Evolutionary conservation across 2,113 vertebrate species (phyloP).

Genomic region (Microcebus tavaratra): DNA sequence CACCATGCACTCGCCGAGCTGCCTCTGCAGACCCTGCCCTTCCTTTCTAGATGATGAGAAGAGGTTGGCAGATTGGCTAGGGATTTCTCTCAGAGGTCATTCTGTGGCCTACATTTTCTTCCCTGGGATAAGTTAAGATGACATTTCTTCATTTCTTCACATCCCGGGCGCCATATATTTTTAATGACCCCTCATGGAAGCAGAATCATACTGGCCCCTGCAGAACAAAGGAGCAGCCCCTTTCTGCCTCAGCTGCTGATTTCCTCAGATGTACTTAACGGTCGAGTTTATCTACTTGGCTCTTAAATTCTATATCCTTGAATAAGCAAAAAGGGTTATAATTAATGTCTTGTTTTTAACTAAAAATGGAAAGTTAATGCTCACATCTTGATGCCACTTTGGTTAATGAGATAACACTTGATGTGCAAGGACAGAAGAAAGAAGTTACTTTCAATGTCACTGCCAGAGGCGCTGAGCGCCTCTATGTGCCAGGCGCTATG

Average conservation of each 20-base stretch:
- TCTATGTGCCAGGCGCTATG: background rate
- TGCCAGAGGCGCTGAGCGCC: background rate
- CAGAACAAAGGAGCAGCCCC: background rate
- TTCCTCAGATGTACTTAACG: background rate
- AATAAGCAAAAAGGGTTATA: background rate
- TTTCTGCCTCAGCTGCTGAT: background rate
- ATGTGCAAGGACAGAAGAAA: background rate
- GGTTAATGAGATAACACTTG: background rate
- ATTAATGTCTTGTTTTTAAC: background rate
- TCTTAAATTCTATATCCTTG: background rate
- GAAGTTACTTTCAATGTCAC: background rate
- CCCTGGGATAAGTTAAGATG: background rate
- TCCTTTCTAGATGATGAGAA: background rate
- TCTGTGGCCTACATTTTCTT: background rate
- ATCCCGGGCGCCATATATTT: background rate
- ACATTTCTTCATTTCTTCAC: background rate
- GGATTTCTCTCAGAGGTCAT: background rate
- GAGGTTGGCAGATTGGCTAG: background rate
- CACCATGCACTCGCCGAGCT: fast-evolving
- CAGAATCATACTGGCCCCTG: background rate
- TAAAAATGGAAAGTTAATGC: background rate
- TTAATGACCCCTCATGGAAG: background rate
- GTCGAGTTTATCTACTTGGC: background rate
- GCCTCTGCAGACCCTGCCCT: background rate
- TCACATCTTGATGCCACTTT: background rate